These are phyloP conservation scores for Trichonephila inaurata DNA, from an alignment of 1,140 invertebrate genomes.

Conservation along the genomic window DNA sequence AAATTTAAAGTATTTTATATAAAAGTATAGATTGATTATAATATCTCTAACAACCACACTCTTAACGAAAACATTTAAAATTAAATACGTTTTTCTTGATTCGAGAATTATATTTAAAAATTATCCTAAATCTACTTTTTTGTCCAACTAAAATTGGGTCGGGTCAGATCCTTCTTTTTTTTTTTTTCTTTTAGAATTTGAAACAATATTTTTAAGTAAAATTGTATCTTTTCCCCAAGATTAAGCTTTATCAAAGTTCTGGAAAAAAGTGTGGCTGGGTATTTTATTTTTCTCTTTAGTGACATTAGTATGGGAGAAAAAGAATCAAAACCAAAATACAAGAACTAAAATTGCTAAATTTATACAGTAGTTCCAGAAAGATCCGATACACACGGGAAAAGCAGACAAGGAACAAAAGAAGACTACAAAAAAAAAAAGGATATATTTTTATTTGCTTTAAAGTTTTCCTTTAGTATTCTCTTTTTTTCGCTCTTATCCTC, in stretches of 20 bases:
- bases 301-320: constrained; percentile 42
- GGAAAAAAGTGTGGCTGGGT: neutral
- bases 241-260: neutral
- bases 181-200: no score
- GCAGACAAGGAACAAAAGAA: neutral
- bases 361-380: constrained; percentile 70
- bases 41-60: no score
- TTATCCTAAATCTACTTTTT: no score
- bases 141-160: no score
- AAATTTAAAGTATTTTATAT: no score
- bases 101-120: no score
- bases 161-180: no score
- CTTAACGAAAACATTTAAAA: no score
- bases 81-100: no score
- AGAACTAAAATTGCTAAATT: constrained; percentile 68
- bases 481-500: neutral
- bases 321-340: constrained; percentile 63
- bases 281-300: neutral
- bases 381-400: constrained; percentile 46
- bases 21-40: no score
- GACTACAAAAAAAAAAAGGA: neutral
- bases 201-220: neutral
- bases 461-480: neutral
- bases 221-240: neutral
- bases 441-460: constrained; percentile 64